Evolutionary conservation across 2,797 vertebrate species (phyloP).

Genomic region (Alca torda): DNA sequence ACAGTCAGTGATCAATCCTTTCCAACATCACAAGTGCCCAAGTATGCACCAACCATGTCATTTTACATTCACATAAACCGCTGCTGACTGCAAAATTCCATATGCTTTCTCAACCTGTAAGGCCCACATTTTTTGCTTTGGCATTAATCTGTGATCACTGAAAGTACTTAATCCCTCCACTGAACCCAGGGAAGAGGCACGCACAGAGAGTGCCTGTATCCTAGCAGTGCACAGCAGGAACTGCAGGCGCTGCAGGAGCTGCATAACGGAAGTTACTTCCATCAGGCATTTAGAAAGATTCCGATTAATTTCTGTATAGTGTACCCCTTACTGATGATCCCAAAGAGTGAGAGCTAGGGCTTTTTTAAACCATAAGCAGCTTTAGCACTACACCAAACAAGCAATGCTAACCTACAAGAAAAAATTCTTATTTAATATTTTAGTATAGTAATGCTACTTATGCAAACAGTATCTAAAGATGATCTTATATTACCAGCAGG

Average conservation of each 20-base stretch:
- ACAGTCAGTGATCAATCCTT: not conserved
- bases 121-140: not conserved
- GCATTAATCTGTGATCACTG: not conserved
- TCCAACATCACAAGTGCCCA: not conserved
- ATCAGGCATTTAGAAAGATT: not conserved
- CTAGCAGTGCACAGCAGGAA: not conserved
- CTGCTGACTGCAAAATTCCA: not conserved
- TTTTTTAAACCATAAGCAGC: not conserved
- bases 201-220: not conserved
- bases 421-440: not conserved
- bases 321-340: slow-evolving; percentile 15
- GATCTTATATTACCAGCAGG: not conserved
- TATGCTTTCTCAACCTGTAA: not conserved
- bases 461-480: not conserved
- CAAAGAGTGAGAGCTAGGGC: not conserved
- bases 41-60: not conserved
- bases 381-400: slow-evolving; percentile 39
- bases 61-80: not conserved
- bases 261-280: not conserved
- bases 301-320: slow-evolving; percentile 8
- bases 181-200: not conserved
- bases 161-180: not conserved
- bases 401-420: slow-evolving; percentile 10
- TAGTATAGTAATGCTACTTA: not conserved
- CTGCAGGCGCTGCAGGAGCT: not conserved